These are phyloP conservation scores for Aythya fuligula DNA, from an alignment of 2,797 vertebrate genomes.

Conservation along the genomic window DNA sequence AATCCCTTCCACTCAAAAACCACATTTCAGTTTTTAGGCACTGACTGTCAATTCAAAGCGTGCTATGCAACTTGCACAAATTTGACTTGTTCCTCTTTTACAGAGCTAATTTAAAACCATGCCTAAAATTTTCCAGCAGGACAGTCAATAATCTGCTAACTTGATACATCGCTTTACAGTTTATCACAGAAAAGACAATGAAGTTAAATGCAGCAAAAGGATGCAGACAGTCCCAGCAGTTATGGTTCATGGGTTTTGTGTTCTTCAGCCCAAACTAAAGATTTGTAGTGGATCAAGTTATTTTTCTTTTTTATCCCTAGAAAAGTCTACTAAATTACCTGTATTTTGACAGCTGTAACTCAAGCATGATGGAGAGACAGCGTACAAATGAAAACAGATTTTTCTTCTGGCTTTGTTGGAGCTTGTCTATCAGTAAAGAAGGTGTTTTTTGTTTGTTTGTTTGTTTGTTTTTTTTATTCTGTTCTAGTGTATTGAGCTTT, in stretches of 20 bases:
- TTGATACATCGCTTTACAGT: conserved; percentile 20
- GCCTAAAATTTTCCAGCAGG: conserved; percentile 10
- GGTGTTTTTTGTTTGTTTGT: background rate
- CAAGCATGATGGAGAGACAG: background rate
- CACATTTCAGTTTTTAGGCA: background rate
- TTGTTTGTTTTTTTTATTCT: background rate
- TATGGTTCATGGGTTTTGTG: background rate
- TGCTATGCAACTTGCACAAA: background rate
- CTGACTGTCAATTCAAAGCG: background rate
- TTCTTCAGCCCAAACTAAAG: background rate
- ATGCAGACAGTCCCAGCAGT: background rate
- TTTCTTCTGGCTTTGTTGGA: conserved; percentile 4
- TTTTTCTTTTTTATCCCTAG: conserved; percentile 2
- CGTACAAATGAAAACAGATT: background rate
- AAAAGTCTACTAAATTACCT: conserved; percentile 1
- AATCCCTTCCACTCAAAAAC: background rate
- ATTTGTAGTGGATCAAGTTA: background rate
- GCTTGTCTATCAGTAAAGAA: background rate
- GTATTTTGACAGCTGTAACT: conserved; percentile 37
- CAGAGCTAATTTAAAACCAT: conserved; percentile 9
- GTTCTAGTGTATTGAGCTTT: background rate
- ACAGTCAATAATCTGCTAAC: conserved; percentile 35
- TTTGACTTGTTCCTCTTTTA: conserved; percentile 1
- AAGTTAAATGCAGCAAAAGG: conserved; percentile 36
- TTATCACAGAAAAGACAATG: conserved; percentile 11